phyloP scores from a whole-genome alignment of 1,140 invertebrate genomes.

The Goniozus legneri region DNA sequence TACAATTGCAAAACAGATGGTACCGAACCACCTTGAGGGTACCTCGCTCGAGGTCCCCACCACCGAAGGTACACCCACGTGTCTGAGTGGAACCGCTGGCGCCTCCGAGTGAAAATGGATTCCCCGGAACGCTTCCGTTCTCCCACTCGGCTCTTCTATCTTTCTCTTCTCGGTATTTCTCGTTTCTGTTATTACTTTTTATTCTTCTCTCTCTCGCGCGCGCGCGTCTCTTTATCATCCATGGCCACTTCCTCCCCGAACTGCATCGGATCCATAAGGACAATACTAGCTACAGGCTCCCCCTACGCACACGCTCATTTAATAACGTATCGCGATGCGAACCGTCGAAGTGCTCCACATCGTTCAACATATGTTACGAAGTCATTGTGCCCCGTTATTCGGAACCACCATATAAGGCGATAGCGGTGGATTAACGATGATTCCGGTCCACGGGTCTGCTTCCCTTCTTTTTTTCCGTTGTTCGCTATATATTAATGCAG shows the following conservation, averaged over 20 bases:
- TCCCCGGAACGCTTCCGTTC: too few species aligned
- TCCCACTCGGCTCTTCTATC: too few species aligned
- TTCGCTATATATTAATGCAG: constrained; percentile 30
- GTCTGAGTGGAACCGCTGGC: too few species aligned
- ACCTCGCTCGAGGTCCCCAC: too few species aligned
- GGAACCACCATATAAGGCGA: constrained; percentile 12
- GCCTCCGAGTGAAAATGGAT: too few species aligned
- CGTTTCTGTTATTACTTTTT: constrained; percentile 10
- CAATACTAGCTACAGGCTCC: too few species aligned
- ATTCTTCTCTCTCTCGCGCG: constrained; percentile 9
- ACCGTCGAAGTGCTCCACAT: constrained; percentile 11
- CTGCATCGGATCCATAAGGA: too few species aligned
- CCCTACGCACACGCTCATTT: constrained; percentile 23
- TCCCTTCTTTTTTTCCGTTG: constrained; percentile 8
- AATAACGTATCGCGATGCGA: constrained; percentile 44
- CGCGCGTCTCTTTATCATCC: constrained; percentile 16
- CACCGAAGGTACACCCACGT: too few species aligned
- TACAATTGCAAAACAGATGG: too few species aligned
- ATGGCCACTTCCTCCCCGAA: constrained; percentile 2
- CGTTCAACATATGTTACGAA: constrained; percentile 43
- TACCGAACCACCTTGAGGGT: too few species aligned
- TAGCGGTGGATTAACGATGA: constrained; percentile 16
- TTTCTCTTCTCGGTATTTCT: too few species aligned
- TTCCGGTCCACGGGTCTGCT: constrained; percentile 11
- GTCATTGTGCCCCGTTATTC: constrained; percentile 17